Evolutionary conservation across 2,113 vertebrate genomes (phyloP), one percentile per base, ranked within the genome.

Genomic region (Boulengeromyrus knoepffleri): DNA sequence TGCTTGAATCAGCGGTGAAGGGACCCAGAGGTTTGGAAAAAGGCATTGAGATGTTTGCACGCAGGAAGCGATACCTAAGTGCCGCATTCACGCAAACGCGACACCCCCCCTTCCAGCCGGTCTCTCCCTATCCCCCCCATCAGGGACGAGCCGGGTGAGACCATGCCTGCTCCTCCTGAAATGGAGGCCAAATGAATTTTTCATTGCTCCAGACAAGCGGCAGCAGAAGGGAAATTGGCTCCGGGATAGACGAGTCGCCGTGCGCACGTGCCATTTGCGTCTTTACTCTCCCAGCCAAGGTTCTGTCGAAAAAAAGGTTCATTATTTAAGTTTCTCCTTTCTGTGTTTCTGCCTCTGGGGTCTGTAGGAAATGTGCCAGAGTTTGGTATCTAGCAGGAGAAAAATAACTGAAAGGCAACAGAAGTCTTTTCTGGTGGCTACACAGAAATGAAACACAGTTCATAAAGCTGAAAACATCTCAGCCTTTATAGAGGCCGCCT

Each of bases 271-370:
- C 56, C 56, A 4, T 85, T 17, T 17, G 87, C 80, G 56, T 74
- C 84, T 90, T 84, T 58, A 13, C 77, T 90, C 92, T 93, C 50
- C 42, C 92, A 87, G 90, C 83, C 91, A 91, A 90, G 0, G 90
- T 87, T 88, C 88, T 91, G 27, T 88, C 87, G 90, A 89, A 85
- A 90, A 70, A 89, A 58, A 46, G 66, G 87, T 91, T 91, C 86
- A 90, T 92, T 92, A 92, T 92, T 90, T 92, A 89, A 91, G 80
- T 91, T 91, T 84, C n/a, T 53, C 84, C 88, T 90, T 90, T 90
- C 50, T 89, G 46, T 83, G 66, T 88, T 58, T 89, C 80, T 85
- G 90, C 91, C 90, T 91, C 90, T 91, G 85, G 92, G 88, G 70
- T 90, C 89, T 80, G 83, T 17, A 86, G 85, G 89, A 90, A 90